Evolutionary conservation across 2,888 invertebrate genomes (phyloP), one percentile per base, ranked within the genome.

Genomic region (Oxyteleia sp.): DNA sequence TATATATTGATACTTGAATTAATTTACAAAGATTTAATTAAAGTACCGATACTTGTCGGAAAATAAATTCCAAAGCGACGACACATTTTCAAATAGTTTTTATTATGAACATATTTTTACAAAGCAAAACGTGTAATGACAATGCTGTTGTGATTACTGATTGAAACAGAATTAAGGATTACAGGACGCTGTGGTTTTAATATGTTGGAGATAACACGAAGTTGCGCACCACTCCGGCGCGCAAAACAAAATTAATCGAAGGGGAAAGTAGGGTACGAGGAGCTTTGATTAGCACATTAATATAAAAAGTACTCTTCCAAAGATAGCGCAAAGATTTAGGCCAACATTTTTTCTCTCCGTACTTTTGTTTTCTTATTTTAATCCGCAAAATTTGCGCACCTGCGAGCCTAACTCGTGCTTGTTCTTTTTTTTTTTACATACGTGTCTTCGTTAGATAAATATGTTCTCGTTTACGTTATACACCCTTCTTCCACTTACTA

Each of bases 231-330:
- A 69, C 61, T 15, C 2, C 26, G 63, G 63, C 41, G 29, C 59
- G 69, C 57, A n/a, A 72, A 85, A 85, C 61, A 66, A 84, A 66
- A 69, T 53, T 69, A 68, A 66, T 41, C 26, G 51, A 63, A 45
- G 64, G 45, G 68, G 49, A 71, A 68, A 53, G 69, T 59, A 59
- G 75, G 47, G 23, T 59, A 82, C 38, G 47, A 71, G 75, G 75
- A 74, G 71, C 85, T 89, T 91, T 89, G 90, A 91, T 82, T 76
- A 82, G 82, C 91, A 93, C 92, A 91, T 91, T 90, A 91, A 92
- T 93, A 93, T 93, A 92, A 93, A 93, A 93, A 93, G 92, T 93
- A 92, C 89, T 92, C 89, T 91, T 88, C 87, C 87, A 92, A 91
- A 92, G 90, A 93, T 88, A 91, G 90, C 88, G 90, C 88, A 87